Evolutionary conservation across 2,888 invertebrate genomes (phyloP).

Genomic region (Synergus laeviventris): DNA sequence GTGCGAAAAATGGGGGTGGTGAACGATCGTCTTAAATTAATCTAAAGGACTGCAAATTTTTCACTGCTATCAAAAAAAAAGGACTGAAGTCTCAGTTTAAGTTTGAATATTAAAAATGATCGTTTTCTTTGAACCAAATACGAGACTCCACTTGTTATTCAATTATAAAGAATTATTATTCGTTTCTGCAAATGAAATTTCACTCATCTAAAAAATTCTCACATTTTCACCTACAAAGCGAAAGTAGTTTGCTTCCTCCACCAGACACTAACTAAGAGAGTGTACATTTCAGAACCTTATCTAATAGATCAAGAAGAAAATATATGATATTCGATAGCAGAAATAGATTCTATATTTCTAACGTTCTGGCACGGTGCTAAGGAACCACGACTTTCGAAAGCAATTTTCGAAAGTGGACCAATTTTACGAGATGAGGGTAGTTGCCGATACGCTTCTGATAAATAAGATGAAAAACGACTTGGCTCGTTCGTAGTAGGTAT

Average conservation of each 20-base stretch:
- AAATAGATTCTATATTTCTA: neutral
- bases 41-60: neutral
- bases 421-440: constrained; percentile 4
- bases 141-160: neutral
- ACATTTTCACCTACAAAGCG: neutral
- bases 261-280: neutral
- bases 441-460: constrained; percentile 25
- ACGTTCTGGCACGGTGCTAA: neutral
- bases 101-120: neutral
- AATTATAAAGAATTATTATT: neutral
- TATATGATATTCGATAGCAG: too few relatives aligned
- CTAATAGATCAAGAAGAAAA: neutral
- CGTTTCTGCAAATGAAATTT: neutral
- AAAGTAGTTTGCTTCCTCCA: neutral
- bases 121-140: neutral
- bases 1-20: neutral
- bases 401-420: constrained; percentile 46
- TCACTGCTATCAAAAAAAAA: neutral
- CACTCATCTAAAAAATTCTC: neutral
- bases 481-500: constrained; percentile 27
- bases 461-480: constrained; percentile 44
- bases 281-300: neutral
- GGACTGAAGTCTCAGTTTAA: neutral
- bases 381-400: constrained; percentile 42
- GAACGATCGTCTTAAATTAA: neutral